Evolutionary conservation across 2,113 vertebrate genomes (phyloP), one percentile per base, ranked within the genome.

Genomic region (Hyla sarda): DNA sequence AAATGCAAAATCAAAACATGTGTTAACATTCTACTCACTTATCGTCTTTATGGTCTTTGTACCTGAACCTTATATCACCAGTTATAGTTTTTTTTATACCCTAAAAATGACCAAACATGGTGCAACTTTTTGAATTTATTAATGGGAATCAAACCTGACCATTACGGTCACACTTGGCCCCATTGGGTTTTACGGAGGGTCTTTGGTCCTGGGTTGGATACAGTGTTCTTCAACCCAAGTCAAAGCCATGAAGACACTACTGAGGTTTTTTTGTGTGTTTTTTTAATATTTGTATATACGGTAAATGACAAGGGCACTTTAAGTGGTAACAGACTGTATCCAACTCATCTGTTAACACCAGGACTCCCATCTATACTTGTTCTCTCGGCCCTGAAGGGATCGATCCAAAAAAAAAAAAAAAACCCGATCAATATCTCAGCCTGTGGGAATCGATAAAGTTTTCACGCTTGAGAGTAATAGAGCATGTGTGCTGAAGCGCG

Each of bases 1-100:
- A 71, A 32, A 69, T 62, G 58, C 32, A 69, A 69, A 34, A 69
- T 69, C 7, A 69, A 69, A 69, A 34, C 25, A 62, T n/a, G 34
- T 16, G 14, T 17, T 69, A 34, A 10, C 30, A 69, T 69, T 69
- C 17, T 3, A 69, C 58, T 58, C 50, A 19, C n/a, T 60, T 23
- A 65, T 65, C 16, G 28, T 65, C 16, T 65, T 1, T 65, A 65
- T 65, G 25, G 25, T 30, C 11, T 60, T 60, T 60, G n/a, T 60
- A 25, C 58, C 23, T 28, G n/a, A 62, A 62, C 6, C 17, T 25
- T 62, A 4, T 62, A 28, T 69, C 13, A 14, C 25, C 58, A 62
- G 3, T 13, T 30, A 65, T 28, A 21, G 12, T 13, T 17, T 23
- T 41, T 71, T 41, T 41, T 8, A 71, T 71, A 41, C 2, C 19